phyloP scores from a whole-genome alignment of 2,888 invertebrate genomes.

The Cryptocheilus praepositus region DNA sequence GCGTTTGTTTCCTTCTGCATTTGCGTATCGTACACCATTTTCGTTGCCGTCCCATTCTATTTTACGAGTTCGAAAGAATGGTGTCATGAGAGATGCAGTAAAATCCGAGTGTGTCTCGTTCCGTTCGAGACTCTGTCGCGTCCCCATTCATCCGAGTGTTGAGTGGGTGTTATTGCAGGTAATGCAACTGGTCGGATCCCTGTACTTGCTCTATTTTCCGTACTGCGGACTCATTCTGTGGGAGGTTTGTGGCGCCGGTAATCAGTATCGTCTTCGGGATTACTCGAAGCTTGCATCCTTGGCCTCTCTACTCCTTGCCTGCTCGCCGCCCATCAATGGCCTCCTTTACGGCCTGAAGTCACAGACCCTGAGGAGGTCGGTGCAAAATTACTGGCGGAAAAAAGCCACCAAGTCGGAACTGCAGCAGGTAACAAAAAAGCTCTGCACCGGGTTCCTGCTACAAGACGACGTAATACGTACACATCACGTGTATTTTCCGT shows the following conservation, averaged over 20 bases:
- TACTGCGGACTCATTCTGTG: slow-evolving; percentile 84
- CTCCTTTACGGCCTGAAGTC: slow-evolving; percentile 87
- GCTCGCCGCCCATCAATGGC: slow-evolving; percentile 85
- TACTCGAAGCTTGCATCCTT: slow-evolving; percentile 77
- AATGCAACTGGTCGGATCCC: slow-evolving; percentile 83
- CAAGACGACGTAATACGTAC: no score
- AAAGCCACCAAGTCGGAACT: slow-evolving; percentile 87
- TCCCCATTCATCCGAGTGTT: no score
- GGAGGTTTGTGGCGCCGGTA: slow-evolving; percentile 76
- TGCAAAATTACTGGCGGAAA: slow-evolving; percentile 87
- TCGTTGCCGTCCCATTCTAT: no score
- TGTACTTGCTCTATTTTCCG: slow-evolving; percentile 84
- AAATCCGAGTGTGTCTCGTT: no score
- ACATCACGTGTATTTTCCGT: no score
- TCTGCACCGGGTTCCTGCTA: background rate
- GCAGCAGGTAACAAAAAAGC: slow-evolving; percentile 76
- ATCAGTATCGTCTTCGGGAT: slow-evolving; percentile 58
- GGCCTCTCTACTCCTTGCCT: slow-evolving; percentile 81
- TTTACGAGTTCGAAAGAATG: no score
- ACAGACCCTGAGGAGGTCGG: slow-evolving; percentile 82
- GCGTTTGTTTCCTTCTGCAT: no score
- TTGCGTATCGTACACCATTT: no score
- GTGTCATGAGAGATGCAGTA: no score
- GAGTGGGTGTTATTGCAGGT: slow-evolving; percentile 70
- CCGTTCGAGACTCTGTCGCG: no score